phyloP scores from a whole-genome alignment of 2,113 vertebrate genomes.

The Thryonomys swinderianus region DNA sequence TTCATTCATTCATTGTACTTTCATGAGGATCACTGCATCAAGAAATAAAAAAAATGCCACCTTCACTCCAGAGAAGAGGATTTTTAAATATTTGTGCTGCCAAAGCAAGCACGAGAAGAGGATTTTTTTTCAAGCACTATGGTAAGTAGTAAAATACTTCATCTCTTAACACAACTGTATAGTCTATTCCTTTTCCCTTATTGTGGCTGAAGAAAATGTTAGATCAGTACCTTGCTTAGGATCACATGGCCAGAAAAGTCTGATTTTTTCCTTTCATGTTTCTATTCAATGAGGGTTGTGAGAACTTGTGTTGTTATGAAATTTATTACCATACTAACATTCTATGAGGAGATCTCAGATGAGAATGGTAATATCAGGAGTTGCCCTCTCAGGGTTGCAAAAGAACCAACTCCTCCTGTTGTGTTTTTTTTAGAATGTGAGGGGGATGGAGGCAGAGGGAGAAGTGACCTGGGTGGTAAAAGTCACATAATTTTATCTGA shows the following conservation, averaged over 20 bases:
- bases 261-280: not conserved
- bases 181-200: not conserved
- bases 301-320: not conserved
- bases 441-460: not conserved
- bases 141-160: not conserved
- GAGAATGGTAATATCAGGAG: not conserved
- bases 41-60: slow-evolving; percentile 20
- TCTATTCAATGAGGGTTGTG: not conserved
- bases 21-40: not conserved
- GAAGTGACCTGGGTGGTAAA: slow-evolving; percentile 37
- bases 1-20: not conserved
- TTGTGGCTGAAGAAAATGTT: not conserved
- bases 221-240: not conserved
- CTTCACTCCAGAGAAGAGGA: not conserved
- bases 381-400: not conserved
- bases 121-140: not conserved
- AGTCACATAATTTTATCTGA: slow-evolving; percentile 23
- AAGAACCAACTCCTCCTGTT: not conserved
- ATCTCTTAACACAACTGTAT: not conserved
- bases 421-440: slow-evolving; percentile 45
- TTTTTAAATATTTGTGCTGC: too few relatives aligned
- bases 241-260: not conserved
- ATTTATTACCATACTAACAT: not conserved
- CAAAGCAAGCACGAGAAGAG: too few relatives aligned
- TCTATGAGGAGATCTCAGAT: not conserved